These are phyloP conservation scores for Drosophila pegasa DNA, from an alignment of 2,888 invertebrate species.

Conservation along the genomic window DNA sequence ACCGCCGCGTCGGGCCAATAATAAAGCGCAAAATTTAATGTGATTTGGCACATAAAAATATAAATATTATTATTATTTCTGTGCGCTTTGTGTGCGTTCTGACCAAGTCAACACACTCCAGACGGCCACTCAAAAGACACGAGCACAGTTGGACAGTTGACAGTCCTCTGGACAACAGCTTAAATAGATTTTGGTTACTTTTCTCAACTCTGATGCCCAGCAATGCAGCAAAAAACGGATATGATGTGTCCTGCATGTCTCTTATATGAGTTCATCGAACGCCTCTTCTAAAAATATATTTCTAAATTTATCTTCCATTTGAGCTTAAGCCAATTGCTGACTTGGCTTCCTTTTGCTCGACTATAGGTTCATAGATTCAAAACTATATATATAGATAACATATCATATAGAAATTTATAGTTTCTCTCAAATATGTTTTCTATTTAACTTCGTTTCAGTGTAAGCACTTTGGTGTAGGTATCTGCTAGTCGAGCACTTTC, in stretches of 20 bases:
- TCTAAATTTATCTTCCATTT: too few species aligned
- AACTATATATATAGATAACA: too few species aligned
- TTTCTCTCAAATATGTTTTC: background rate
- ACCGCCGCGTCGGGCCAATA: conserved; percentile 39
- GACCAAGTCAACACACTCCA: conserved; percentile 32
- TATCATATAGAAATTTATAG: too few species aligned
- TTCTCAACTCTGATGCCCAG: background rate
- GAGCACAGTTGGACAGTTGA: conserved; percentile 37
- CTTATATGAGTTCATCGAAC: background rate
- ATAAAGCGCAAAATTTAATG: conserved; percentile 72
- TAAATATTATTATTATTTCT: conserved; percentile 74
- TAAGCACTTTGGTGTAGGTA: background rate
- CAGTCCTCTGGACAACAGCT: conserved; percentile 44
- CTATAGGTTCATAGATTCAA: too few species aligned
- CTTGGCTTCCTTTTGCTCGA: too few species aligned
- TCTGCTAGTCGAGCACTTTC: background rate
- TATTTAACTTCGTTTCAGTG: background rate
- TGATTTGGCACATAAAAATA: conserved; percentile 75
- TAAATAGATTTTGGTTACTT: conserved; percentile 51
- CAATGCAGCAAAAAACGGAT: background rate
- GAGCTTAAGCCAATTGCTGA: background rate
- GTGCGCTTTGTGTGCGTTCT: conserved; percentile 42
- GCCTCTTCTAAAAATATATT: background rate
- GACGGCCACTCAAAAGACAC: conserved; percentile 29
- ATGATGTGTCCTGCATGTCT: background rate